A percentile compares a stretch with the other conserved stretches of the same genome.
phyloP scores from a whole-genome alignment of 2,113 vertebrate genomes.

The Nycticorax nycticorax region DNA sequence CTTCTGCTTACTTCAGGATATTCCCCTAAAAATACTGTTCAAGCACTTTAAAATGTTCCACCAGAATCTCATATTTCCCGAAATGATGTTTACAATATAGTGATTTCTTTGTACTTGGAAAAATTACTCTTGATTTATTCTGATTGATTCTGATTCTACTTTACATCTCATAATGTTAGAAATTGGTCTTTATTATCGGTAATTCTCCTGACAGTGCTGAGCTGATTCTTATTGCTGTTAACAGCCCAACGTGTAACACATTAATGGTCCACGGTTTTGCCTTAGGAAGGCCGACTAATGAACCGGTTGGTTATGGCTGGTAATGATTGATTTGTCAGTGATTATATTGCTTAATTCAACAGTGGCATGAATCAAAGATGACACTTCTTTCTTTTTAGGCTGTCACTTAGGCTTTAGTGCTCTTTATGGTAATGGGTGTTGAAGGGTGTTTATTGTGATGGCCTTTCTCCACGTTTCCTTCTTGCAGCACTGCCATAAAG shows the following conservation, averaged over 20 bases:
- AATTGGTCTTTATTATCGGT: background rate
- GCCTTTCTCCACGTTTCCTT: background rate
- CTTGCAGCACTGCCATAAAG: conserved; percentile 7
- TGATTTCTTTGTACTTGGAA: background rate
- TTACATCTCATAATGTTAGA: background rate
- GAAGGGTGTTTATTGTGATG: background rate
- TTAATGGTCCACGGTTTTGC: conserved; percentile 4
- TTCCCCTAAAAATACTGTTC: background rate
- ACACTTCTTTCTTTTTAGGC: conserved; percentile 45
- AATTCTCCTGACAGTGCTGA: background rate
- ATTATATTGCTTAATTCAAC: conserved; percentile 43
- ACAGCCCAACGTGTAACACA: background rate
- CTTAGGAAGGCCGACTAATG: background rate
- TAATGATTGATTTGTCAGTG: conserved; percentile 60
- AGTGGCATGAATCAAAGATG: conserved; percentile 60
- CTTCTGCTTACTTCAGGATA: background rate
- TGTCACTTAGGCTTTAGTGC: conserved; percentile 44
- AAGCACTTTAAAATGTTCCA: background rate
- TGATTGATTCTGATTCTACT: background rate
- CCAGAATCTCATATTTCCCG: background rate
- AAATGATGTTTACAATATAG: background rate
- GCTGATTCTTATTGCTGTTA: background rate
- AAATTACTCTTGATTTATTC: background rate
- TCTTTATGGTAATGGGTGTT: conserved; percentile 3
- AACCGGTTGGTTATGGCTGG: conserved; percentile 40